phyloP scores from a whole-genome alignment of 1,140 invertebrate species.

The Macrobrachium nipponense region DNA sequence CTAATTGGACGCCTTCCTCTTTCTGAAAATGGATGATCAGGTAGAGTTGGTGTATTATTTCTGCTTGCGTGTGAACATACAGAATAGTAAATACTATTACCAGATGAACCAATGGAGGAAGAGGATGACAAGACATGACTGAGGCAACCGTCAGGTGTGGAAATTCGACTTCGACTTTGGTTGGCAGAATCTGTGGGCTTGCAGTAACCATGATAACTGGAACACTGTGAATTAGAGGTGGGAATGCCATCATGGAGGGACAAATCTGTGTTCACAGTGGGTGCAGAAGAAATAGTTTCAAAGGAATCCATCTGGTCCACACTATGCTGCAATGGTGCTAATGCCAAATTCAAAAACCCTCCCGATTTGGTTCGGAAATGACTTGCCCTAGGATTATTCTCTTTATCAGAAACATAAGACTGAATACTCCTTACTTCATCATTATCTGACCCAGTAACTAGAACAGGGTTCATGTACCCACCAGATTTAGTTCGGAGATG shows the following conservation, averaged over 20 bases:
- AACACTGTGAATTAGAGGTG: background rate
- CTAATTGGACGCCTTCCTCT: constrained; percentile 20
- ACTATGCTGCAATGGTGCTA: constrained; percentile 42
- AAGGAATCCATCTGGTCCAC: constrained; percentile 2
- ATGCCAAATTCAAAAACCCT: constrained; percentile 59
- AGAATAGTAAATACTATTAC: constrained; percentile 48
- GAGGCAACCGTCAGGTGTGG: constrained; percentile 50
- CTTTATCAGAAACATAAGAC: constrained; percentile 18
- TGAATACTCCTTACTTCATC: constrained; percentile 20
- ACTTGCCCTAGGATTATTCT: background rate
- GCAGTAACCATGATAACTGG: background rate
- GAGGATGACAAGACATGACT: constrained; percentile 46
- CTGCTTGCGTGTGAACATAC: constrained; percentile 36
- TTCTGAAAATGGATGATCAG: background rate
- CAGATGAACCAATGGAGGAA: constrained; percentile 20
- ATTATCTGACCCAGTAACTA: background rate
- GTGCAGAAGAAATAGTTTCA: constrained; percentile 12
- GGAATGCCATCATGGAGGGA: background rate
- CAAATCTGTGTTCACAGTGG: constrained; percentile 8
- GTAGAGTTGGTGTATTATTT: constrained; percentile 15
- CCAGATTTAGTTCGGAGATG: constrained; percentile 64
- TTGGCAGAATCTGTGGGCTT: background rate
- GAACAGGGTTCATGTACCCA: constrained; percentile 63
- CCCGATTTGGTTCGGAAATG: constrained; percentile 59
- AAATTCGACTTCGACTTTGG: background rate